phyloP scores from a whole-genome alignment of 2,888 invertebrate species.

The Polydrusus cervinus region DNA sequence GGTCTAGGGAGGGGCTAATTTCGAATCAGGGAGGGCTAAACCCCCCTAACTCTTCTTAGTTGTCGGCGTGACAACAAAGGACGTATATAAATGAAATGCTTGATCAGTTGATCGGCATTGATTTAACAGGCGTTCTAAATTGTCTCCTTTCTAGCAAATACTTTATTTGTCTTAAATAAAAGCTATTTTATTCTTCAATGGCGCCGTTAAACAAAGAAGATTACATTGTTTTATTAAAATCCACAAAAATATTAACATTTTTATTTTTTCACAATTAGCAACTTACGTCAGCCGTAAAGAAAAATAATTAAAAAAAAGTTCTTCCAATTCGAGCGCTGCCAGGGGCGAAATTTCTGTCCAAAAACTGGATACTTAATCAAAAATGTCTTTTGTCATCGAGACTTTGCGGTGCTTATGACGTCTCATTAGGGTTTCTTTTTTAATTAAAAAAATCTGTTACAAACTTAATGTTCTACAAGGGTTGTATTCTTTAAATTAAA shows the following conservation, averaged over 20 bases:
- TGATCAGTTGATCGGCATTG: too few relatives aligned
- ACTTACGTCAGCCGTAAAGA: constrained; percentile 34
- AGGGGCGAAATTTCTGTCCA: constrained; percentile 32
- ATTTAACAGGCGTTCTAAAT: too few relatives aligned
- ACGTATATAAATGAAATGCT: too few relatives aligned
- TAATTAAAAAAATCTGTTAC: constrained; percentile 37
- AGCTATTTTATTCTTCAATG: not conserved
- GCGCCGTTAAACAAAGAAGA: not conserved
- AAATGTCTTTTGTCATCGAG: constrained; percentile 40
- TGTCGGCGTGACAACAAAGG: too few relatives aligned
- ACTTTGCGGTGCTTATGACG: constrained; percentile 36
- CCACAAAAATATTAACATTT: constrained; percentile 34
- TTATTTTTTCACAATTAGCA: constrained; percentile 29
- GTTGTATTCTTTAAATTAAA: constrained; percentile 6
- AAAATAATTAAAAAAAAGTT: constrained; percentile 39
- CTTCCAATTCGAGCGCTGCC: constrained; percentile 1
- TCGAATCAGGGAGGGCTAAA: too few relatives aligned
- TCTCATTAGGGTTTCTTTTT: constrained; percentile 36
- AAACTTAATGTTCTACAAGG: constrained; percentile 29
- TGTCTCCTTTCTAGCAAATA: too few relatives aligned
- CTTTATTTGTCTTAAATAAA: not conserved
- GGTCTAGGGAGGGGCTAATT: too few relatives aligned
- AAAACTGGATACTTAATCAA: constrained; percentile 39
- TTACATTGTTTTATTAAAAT: constrained; percentile 30
- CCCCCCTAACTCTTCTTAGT: too few relatives aligned